A percentile compares a stretch with the other conserved stretches of the same genome.
phyloP scores from a whole-genome alignment of 1,140 invertebrate species.

The Drosophila ercepeae region DNA sequence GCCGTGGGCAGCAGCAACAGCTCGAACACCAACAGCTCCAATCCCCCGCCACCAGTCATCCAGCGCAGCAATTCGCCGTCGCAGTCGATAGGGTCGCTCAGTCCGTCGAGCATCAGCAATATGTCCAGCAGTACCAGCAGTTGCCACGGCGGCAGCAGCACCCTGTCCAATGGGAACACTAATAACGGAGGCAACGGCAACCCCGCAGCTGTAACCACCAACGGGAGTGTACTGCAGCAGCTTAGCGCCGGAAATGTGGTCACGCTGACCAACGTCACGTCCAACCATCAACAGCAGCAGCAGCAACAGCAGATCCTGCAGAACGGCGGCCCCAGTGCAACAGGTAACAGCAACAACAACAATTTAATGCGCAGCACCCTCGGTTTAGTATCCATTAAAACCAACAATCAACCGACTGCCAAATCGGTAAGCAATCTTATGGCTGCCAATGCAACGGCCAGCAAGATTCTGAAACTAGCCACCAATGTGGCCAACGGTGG shows the following conservation, averaged over 20 bases:
- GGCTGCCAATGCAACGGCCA: constrained; percentile 79
- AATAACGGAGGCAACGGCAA: constrained; percentile 21
- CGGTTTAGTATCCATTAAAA: constrained; percentile 83
- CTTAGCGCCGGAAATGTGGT: constrained; percentile 64
- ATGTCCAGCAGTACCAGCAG: constrained; percentile 81
- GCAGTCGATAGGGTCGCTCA: constrained; percentile 81
- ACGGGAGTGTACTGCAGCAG: constrained; percentile 68
- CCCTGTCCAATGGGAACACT: constrained; percentile 46
- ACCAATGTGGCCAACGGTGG: constrained; percentile 74
- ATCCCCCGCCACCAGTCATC: constrained; percentile 42
- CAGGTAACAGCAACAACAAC: constrained; percentile 83
- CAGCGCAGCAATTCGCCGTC: constrained; percentile 79
- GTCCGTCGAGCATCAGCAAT: constrained; percentile 81
- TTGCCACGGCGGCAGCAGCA: constrained; percentile 71
- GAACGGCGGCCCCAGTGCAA: constrained; percentile 53
- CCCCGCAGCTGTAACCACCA: constrained; percentile 30
- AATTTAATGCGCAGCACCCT: constrained; percentile 82
- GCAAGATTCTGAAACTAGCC: constrained; percentile 80
- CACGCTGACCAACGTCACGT: constrained; percentile 64
- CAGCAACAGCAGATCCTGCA: constrained; percentile 56
- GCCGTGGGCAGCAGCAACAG: constrained; percentile 18
- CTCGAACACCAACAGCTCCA: constrained; percentile 22
- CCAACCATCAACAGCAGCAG: constrained; percentile 50
- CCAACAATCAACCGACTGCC: constrained; percentile 44
- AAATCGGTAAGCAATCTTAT: constrained; percentile 79